phyloP scores from a whole-genome alignment of 2,113 vertebrate genomes.

The Bucco capensis region DNA sequence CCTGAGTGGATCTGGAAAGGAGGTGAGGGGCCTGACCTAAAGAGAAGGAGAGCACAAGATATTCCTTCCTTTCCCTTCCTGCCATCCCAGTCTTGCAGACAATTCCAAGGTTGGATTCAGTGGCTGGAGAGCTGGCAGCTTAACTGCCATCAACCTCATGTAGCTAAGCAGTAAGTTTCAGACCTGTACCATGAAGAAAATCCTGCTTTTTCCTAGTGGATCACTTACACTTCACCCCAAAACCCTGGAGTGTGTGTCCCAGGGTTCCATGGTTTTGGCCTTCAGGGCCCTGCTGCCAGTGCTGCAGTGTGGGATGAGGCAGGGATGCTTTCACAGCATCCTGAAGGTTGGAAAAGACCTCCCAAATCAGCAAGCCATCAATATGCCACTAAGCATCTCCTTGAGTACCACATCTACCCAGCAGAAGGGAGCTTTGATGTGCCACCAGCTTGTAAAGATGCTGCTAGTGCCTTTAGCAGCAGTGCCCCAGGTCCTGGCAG shows the following conservation, averaged over 20 bases:
- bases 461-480: background rate
- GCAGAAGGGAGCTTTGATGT: background rate
- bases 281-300: rapidly evolving
- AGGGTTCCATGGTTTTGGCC: background rate
- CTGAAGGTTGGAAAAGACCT: too few relatives aligned
- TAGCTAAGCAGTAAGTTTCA: background rate
- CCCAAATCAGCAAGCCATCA: too few relatives aligned
- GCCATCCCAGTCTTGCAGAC: too few relatives aligned
- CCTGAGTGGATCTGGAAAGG: background rate
- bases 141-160: too few relatives aligned
- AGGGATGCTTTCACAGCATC: background rate
- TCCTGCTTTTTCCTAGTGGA: background rate
- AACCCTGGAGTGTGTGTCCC: background rate
- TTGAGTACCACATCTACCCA: too few relatives aligned
- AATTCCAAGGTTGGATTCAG: too few relatives aligned
- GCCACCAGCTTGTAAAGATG: background rate
- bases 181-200: background rate
- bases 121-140: too few relatives aligned
- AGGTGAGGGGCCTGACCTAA: background rate
- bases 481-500: background rate
- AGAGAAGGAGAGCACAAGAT: background rate
- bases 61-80: too few relatives aligned
- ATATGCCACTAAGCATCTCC: too few relatives aligned
- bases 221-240: background rate
- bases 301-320: background rate